These are phyloP conservation scores for Mallotus villosus DNA, from an alignment of 2,797 vertebrate genomes.

Conservation along the genomic window DNA sequence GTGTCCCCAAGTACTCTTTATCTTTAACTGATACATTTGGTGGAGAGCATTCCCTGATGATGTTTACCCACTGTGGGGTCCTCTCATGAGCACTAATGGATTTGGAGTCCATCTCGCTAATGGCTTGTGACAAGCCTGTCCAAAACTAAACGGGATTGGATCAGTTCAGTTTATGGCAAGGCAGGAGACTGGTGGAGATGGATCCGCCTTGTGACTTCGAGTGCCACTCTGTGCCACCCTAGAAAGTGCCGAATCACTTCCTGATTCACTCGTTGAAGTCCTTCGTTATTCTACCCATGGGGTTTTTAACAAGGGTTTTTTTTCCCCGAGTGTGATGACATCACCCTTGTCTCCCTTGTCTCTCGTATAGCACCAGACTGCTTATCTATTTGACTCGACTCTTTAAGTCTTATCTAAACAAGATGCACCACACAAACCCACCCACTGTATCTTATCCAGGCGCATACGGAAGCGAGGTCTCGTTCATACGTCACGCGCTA, in stretches of 20 bases:
- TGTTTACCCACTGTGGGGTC: conserved; percentile 43
- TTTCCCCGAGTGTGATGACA: background rate
- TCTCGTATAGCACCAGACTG: too few relatives aligned
- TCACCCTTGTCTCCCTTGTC: background rate
- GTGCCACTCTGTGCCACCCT: conserved; percentile 15
- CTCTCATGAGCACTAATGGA: conserved; percentile 54
- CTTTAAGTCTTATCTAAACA: too few relatives aligned
- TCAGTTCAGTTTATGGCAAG: background rate
- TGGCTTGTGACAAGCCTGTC: conserved; percentile 41
- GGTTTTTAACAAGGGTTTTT: too few relatives aligned
- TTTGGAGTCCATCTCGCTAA: conserved; percentile 47
- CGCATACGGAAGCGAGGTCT: background rate
- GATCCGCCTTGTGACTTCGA: background rate
- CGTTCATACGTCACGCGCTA: too few relatives aligned
- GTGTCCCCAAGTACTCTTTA: too few relatives aligned
- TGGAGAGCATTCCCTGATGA: conserved; percentile 22
- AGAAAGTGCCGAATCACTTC: background rate
- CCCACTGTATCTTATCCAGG: too few relatives aligned
- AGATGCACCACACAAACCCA: too few relatives aligned
- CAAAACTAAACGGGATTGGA: background rate
- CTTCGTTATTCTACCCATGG: too few relatives aligned
- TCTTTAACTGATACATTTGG: background rate
- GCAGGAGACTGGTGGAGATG: background rate
- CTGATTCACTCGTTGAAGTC: background rate
- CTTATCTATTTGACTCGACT: too few relatives aligned